A percentile compares a stretch with the other conserved stretches of the same genome.
phyloP scores from a whole-genome alignment of 2,797 vertebrate genomes.

The Darevskia nairensis region DNA sequence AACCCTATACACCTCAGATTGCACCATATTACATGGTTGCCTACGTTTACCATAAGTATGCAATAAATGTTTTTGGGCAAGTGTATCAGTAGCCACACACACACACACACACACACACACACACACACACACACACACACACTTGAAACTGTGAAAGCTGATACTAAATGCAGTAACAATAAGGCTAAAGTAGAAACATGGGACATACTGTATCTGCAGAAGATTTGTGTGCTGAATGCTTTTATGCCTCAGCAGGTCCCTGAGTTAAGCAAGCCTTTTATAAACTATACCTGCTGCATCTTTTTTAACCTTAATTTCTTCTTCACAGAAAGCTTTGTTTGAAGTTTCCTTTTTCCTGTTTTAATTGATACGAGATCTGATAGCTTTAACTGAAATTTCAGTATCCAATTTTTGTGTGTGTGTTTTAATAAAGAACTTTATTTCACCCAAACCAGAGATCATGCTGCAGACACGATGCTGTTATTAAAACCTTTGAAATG shows the following conservation, averaged over 20 bases:
- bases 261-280: neutral
- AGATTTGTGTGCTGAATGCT: neutral
- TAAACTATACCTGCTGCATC: neutral
- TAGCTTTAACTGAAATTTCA: conserved; percentile 24
- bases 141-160: neutral
- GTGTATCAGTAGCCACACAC: too few species aligned
- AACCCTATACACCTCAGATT: too few species aligned
- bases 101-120: too few species aligned
- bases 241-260: neutral
- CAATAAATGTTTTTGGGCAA: too few species aligned
- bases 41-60: too few species aligned
- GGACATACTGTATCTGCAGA: neutral
- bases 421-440: conserved; percentile 13
- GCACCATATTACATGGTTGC: too few species aligned
- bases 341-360: conserved; percentile 30
- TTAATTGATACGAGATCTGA: conserved; percentile 36
- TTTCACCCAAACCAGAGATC: conserved; percentile 31
- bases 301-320: conserved; percentile 22
- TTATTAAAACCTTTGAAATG: conserved; percentile 47
- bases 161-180: neutral
- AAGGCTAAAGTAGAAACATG: neutral
- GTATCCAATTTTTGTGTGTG: neutral
- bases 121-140: too few species aligned
- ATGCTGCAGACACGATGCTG: neutral
- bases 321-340: neutral